Conservation (phyloP, 2,113 vertebrate species). For the Caranx ignobilis region DNA sequence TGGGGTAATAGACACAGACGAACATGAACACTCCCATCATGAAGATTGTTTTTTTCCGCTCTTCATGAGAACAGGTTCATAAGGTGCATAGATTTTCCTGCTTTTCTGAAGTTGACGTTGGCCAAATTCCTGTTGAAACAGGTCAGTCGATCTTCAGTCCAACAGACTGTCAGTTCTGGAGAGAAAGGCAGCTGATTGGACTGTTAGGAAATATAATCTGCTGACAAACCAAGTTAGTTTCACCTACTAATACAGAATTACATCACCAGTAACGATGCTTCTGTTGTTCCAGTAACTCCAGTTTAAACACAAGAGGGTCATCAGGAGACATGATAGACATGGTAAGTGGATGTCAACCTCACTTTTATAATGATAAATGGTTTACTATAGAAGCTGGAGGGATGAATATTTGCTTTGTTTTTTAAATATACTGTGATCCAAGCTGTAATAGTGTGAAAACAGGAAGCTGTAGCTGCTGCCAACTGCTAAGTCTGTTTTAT, state of each 20-base stretch:
- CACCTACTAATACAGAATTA: neutral
- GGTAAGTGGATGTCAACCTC: slow-evolving; percentile 58
- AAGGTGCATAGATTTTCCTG: slow-evolving; percentile 18
- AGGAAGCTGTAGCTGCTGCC: neutral
- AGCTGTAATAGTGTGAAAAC: no score
- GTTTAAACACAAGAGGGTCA: slow-evolving; percentile 37
- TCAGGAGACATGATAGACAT: slow-evolving; percentile 50
- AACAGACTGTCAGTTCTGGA: neutral
- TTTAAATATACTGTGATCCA: no score
- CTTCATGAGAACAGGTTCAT: neutral
- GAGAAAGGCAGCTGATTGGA: no score
- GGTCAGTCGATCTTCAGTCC: neutral
- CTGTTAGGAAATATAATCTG: no score
- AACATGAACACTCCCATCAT: neutral
- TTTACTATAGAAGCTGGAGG: neutral
- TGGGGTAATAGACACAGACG: no score
- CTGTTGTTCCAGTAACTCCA: neutral
- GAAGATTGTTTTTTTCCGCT: neutral
- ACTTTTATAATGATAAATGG: neutral
- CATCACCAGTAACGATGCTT: neutral
- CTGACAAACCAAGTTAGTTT: neutral
- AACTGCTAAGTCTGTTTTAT: neutral
- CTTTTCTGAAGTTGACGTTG: neutral
- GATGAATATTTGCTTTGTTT: neutral
- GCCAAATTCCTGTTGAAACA: neutral